A percentile compares a stretch with the other conserved stretches of the same genome.
phyloP scores from a whole-genome alignment of 64 coral and sea anemone genomes.

The Porites lutea region DNA sequence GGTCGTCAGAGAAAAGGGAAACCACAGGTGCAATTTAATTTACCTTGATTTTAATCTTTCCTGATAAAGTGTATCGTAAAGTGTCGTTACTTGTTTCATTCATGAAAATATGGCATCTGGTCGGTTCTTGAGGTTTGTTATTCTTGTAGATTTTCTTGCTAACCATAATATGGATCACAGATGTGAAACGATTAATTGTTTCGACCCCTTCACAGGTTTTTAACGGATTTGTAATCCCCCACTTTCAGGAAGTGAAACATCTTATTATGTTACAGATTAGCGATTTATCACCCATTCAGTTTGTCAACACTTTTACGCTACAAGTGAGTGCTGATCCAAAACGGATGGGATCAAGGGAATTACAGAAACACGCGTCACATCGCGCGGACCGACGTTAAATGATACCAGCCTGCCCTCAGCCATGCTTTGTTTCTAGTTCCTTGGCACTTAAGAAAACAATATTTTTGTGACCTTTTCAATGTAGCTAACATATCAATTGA shows the following conservation, averaged over 20 bases:
- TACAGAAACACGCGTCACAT: not conserved
- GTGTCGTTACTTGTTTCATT: too few species aligned
- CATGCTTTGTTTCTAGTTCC: not conserved
- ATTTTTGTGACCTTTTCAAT: too few species aligned
- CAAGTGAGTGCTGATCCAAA: not conserved
- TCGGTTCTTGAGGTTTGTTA: too few species aligned
- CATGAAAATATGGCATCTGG: too few species aligned
- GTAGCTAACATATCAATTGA: too few species aligned
- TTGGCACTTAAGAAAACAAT: too few species aligned
- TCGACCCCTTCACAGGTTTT: not conserved
- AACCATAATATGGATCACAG: not conserved
- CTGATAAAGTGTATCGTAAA: too few species aligned
- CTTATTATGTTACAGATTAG: slow-evolving; percentile 9
- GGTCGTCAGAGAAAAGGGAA: too few species aligned
- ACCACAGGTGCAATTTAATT: too few species aligned
- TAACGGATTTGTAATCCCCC: slow-evolving; percentile 38
- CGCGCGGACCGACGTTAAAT: not conserved
- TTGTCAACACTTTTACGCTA: slow-evolving; percentile 6
- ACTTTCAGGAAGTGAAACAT: slow-evolving; percentile 22
- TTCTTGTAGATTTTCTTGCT: too few species aligned
- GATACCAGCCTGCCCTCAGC: not conserved
- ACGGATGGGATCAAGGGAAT: slow-evolving; percentile 11
- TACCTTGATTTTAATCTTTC: too few species aligned
- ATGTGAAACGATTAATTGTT: slow-evolving; percentile 8
- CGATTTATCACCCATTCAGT: slow-evolving; percentile 57